Percentiles rank a stretch among this genome's conserved stretches.
Conservation (phyloP, 2,797 vertebrate genomes). For the Corythornis leucogaster region DNA sequence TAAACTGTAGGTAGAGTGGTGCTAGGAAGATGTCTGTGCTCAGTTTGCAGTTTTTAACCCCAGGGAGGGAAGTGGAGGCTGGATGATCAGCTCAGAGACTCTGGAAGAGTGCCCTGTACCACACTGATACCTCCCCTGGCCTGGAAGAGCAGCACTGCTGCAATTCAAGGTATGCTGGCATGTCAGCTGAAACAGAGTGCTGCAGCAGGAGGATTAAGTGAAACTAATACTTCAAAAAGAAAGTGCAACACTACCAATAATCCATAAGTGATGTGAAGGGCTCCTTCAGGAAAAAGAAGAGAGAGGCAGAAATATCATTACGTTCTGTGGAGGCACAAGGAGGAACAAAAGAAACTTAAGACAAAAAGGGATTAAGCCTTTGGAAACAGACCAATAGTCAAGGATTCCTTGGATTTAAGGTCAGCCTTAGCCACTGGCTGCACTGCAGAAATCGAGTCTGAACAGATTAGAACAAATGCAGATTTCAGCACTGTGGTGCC, state of each 20-base stretch:
- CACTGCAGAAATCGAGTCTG: slow-evolving; percentile 52
- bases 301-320: neutral
- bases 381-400: slow-evolving; percentile 40
- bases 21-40: neutral
- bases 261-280: neutral
- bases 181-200: neutral
- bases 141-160: neutral
- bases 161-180: neutral
- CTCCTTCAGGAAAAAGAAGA: neutral
- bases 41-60: neutral
- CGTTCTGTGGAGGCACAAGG: neutral
- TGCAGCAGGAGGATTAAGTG: neutral
- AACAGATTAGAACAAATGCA: slow-evolving; percentile 59
- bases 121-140: neutral
- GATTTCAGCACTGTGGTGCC: slow-evolving; percentile 41
- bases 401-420: slow-evolving; percentile 48
- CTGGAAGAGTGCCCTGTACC: neutral
- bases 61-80: neutral
- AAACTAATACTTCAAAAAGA: neutral
- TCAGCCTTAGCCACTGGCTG: slow-evolving; percentile 50
- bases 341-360: slow-evolving; percentile 34
- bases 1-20: neutral
- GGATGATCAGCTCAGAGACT: neutral
- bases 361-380: slow-evolving; percentile 43
- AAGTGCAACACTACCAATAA: neutral